A percentile compares a stretch with the other conserved stretches of the same genome.
Conservation (phyloP, 2,888 invertebrate genomes). For the Cistogaster globosa region DNA sequence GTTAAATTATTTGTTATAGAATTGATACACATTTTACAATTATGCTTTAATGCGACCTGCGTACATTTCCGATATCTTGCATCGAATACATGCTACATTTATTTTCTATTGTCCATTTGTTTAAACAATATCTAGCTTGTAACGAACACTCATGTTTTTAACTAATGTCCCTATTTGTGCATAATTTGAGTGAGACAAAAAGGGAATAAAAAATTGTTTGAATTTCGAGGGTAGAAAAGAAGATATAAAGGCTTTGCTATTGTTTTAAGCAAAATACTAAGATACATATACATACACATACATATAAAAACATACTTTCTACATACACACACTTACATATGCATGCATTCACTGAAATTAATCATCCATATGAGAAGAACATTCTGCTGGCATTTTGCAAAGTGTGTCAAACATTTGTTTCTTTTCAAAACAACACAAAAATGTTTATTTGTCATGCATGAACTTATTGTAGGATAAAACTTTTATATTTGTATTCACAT, state of each 20-base stretch:
- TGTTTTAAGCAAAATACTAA: conserved; percentile 6
- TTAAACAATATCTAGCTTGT: conserved; percentile 3
- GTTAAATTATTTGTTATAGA: too few species aligned
- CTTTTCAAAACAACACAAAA: background rate
- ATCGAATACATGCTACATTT: conserved; percentile 30
- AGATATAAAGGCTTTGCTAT: conserved; percentile 1
- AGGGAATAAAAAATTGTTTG: background rate
- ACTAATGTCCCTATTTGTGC: conserved; percentile 48
- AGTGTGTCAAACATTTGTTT: conserved; percentile 62
- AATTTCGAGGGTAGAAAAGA: background rate
- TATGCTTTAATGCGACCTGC: background rate
- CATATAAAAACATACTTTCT: background rate
- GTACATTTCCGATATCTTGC: background rate
- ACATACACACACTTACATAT: background rate
- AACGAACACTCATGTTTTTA: conserved; percentile 3
- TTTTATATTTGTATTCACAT: background rate
- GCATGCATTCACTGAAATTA: background rate
- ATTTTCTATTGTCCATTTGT: conserved; percentile 39
- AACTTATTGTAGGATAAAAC: background rate
- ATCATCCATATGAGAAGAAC: conserved; percentile 14
- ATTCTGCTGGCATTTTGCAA: conserved; percentile 36
- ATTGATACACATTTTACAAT: too few species aligned
- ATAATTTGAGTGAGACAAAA: conserved; percentile 19
- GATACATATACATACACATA: background rate
- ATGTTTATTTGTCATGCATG: conserved; percentile 7